These are phyloP conservation scores for Morinoia aosen DNA, from an alignment of 2,888 invertebrate species.

Conservation along the genomic window DNA sequence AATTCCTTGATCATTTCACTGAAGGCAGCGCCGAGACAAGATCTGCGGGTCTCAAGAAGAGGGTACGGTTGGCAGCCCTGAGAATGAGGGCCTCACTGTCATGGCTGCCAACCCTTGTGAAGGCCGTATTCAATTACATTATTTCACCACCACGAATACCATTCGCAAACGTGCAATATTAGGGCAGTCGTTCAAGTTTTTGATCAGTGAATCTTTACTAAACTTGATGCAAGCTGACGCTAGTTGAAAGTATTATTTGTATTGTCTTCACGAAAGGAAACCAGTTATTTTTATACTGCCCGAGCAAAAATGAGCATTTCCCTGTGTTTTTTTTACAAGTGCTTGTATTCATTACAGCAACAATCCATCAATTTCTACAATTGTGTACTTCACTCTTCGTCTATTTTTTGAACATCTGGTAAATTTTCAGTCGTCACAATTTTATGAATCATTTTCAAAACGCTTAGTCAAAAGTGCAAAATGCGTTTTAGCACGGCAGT, in stretches of 20 bases:
- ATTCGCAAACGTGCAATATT: background rate
- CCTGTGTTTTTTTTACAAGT: background rate
- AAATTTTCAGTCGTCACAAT: background rate
- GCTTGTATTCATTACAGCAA: background rate
- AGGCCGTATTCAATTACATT: background rate
- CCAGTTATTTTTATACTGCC: background rate
- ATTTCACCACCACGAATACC: background rate
- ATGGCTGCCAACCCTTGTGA: slow-evolving; percentile 25
- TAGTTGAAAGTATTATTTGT: background rate
- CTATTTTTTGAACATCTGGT: background rate
- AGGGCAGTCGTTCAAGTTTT: background rate
- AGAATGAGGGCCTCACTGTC: slow-evolving; percentile 19
- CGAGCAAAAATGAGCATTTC: background rate
- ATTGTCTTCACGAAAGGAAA: background rate
- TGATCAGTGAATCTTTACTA: background rate
- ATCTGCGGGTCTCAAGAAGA: slow-evolving; percentile 34
- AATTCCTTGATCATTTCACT: slow-evolving; percentile 7
- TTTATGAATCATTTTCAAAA: background rate
- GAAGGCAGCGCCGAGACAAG: background rate
- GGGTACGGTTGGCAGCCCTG: slow-evolving; percentile 35
- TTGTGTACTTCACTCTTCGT: background rate
- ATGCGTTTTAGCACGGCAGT: background rate
- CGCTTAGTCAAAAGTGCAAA: background rate
- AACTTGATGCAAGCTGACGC: background rate
- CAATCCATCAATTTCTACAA: background rate